Percentiles rank a stretch among this genome's conserved stretches.
Conservation (phyloP, 92 coral and sea anemone species). For the Epizoanthus rinbou region DNA sequence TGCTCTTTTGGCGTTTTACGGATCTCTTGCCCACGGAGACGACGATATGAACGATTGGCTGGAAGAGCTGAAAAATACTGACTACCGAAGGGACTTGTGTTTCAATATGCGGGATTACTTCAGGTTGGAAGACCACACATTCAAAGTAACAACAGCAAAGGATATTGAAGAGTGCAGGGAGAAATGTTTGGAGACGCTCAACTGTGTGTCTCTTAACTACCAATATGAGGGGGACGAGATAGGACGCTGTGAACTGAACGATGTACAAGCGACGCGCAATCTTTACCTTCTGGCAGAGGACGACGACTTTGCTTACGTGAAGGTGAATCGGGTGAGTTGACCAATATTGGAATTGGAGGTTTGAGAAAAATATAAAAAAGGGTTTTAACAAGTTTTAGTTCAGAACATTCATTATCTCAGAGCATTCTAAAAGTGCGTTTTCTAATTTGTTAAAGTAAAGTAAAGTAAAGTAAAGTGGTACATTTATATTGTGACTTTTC, state of each 20-base stretch:
- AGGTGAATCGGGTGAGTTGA: not conserved
- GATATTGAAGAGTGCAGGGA: not conserved
- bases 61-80: too few species aligned
- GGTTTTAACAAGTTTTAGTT: too few species aligned
- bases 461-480: too few species aligned
- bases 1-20: too few species aligned
- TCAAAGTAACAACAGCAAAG: not conserved
- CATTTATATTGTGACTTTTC: too few species aligned
- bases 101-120: not conserved
- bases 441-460: too few species aligned
- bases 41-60: too few species aligned
- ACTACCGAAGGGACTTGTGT: not conserved
- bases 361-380: too few species aligned
- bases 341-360: too few species aligned
- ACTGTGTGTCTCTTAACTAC: not conserved
- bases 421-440: too few species aligned
- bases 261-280: not conserved
- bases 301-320: not conserved
- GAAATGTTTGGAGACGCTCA: not conserved
- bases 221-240: not conserved
- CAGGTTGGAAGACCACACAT: not conserved
- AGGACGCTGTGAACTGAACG: not conserved
- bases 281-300: not conserved
- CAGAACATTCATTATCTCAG: too few species aligned
- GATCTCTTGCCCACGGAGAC: too few species aligned